Evolutionary conservation across 2,797 vertebrate species (phyloP), one percentile per base, ranked within the genome.

Genomic region (Anguilla anguilla): DNA sequence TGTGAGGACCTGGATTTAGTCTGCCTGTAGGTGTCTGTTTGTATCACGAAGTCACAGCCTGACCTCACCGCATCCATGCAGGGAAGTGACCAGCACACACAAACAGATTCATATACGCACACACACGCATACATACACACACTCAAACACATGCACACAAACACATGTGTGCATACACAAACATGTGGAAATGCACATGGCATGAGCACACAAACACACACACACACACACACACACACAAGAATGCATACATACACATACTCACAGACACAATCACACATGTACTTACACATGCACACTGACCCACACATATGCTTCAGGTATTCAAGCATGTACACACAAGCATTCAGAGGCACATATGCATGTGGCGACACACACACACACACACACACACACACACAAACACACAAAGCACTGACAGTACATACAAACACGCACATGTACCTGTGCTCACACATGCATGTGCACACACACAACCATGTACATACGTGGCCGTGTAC

Each of bases 361-460:
- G 77, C 51, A 85, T 19, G 57, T 57, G 90, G 84, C 89, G 85
- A 90, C 89, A 91, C 61, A 69, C 61, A 25, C 83, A 86, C 86
- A 84, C 88, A 35, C 85, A 87, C 49, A 25, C 59, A 87, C 31
- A 86, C 86, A 84, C 88, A 35, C 85, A 87, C 49, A 25, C 59
- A 87, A 31, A 86, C 69, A 17, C 28, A 86, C 49, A 59, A 83
- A 84, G 10, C 87, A 90, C 69, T 90, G 83, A 81, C 83, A 86
- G 55, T 22, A 28, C 53, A 59, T 6, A 43, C 55, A 25, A 39
- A 82, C 79, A 77, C n/a, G 28, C 35, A 64, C 25, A 82, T 55
- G 35, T 15, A 55, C n/a, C 25, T 49, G 22, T 22, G 19, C 25
- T 88, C 39, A 91, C 74, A 90, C 28, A 86, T 2, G 7, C 72